Base-by-base conservation (phyloP, 2,888 invertebrate species). In the Eudasyphora cyanicolor region DNA sequence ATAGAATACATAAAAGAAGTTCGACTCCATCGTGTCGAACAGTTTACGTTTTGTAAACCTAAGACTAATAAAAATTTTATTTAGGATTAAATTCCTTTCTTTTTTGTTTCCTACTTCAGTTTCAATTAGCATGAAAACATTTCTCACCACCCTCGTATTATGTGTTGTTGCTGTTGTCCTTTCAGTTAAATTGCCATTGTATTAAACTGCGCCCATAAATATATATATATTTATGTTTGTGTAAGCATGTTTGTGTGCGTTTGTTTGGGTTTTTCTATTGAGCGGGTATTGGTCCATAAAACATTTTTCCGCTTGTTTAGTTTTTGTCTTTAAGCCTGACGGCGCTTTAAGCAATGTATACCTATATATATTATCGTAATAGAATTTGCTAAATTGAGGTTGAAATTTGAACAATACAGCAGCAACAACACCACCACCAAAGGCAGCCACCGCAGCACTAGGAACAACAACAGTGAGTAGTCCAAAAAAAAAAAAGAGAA, bases 381-480 rank as follows among this genome's bases (percentile, higher is more conserved):
- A 90, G 89, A 90, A 90, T 90, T 90, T 89, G 89, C 87, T 90
- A 89, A 90, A 90, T 90, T 90, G 91, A 90, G 90, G 89, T 90
- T 90, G 89, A 90, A 90, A 90, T 89, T 82, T 82, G 70, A 49
- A 76, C 67, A 45, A 67, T 19, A 69, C 35, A 45, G 60, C 21
- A 35, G 69, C 35, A 32, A 21, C 51, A 70, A 67, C 24, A 69
- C 8, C 19, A 64, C 69, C 74, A 62, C n/a, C 19, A 57, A 51
- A 57, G n/a, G 24, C 35, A 79, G 21, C n/a, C 17, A 29, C 24
- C 8, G 71, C 64, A 76, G 24, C 21, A 67, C 14, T 17, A 51
- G 35, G 17, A 10, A 45, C 60, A 42, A 29, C 42, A 51, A 67
- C 14, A 10, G 35, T 19, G 12, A 19, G 6, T 21, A 24, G 6